A percentile compares a stretch with the other conserved stretches of the same genome.
Evolutionary conservation across 1,140 invertebrate genomes (phyloP).

Genomic region (Polypedilum pembai): DNA sequence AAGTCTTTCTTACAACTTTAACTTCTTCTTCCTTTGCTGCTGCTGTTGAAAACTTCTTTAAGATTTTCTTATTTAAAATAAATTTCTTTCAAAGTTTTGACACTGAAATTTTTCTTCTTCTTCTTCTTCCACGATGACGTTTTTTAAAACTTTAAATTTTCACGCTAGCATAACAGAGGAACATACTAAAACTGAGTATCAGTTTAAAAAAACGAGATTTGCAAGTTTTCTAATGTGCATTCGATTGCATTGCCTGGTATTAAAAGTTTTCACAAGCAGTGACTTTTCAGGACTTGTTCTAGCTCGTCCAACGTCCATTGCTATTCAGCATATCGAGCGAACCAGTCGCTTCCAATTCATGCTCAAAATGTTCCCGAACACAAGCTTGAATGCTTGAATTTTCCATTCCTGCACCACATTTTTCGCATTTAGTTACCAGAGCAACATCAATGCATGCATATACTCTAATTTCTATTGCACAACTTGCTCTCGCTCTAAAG

Average conservation of each 20-base stretch:
- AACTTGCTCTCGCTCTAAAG: not conserved
- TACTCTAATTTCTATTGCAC: constrained; percentile 15
- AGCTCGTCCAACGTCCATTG: not conserved
- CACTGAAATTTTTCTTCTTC: not conserved
- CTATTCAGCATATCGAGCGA: no score
- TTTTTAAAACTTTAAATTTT: constrained; percentile 28
- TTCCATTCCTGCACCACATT: constrained; percentile 26
- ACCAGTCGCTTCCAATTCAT: not conserved
- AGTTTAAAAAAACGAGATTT: not conserved
- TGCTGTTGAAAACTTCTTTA: not conserved
- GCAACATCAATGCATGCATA: constrained; percentile 7
- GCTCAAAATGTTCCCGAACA: not conserved
- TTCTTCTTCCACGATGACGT: not conserved
- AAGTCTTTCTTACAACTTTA: not conserved
- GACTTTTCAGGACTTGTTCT: not conserved
- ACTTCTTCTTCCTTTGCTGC: not conserved
- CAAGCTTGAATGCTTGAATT: constrained; percentile 21
- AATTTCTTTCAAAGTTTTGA: not conserved
- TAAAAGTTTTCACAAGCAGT: not conserved
- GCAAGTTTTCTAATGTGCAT: not conserved
- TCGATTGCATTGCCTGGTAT: not conserved
- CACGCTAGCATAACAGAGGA: constrained; percentile 11
- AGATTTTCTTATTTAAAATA: not conserved
- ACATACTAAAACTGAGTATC: not conserved
- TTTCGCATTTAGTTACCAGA: constrained; percentile 22